Evolutionary conservation across 1,140 invertebrate species (phyloP), one percentile per base, ranked within the genome.

Genomic region (Scylla paramamosain): DNA sequence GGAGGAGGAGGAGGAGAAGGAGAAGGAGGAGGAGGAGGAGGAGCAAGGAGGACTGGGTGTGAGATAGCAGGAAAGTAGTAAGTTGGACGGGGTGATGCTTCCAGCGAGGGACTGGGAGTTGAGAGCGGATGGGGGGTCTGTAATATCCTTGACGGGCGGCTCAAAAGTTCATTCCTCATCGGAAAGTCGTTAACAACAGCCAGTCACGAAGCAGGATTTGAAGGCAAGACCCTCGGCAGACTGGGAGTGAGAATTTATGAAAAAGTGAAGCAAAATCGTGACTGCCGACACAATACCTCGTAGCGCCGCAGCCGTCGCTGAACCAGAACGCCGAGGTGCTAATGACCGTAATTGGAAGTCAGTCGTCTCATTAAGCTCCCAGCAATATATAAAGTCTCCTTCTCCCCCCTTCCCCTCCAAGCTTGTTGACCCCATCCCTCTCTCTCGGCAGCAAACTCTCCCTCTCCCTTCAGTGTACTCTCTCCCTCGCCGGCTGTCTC

Each of bases 291-390:
- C 67, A 77, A 77, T 77, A 77, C 67, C 1, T 77, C 67, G 20
- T n/a, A 77, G 67, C 20, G n/a, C 25, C 67, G 67, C 67, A 20
- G 67, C 25, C 67, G 3, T 77, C 67, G 25, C 67, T 77, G 67
- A n/a, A 77, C 67, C 67, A 77, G 67, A 77, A 77, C 67, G 67
- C n/a, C 67, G 67, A 77, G 67, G 67, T 77, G 67, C 67, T 77
- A 77, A 77, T 77, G 67, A 77, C 25, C 67, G 67, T 77, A 77
- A 77, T 77, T 77, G 67, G 67, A 20, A 25, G 20, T n/a, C 67
- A 25, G 6, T 77, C 67, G 67, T 77, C 67, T 77, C 67, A 77
- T 77, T 77, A 77, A 77, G 20, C 67, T 77, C n/a, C 20, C 25
- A 25, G 25, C n/a, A 20, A 77, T 77, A 77, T 77, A 77, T 77